A percentile compares a stretch with the other conserved stretches of the same genome.
These are phyloP conservation scores for Mohoua ochrocephala DNA, from an alignment of 2,113 vertebrate genomes.

Conservation along the genomic window DNA sequence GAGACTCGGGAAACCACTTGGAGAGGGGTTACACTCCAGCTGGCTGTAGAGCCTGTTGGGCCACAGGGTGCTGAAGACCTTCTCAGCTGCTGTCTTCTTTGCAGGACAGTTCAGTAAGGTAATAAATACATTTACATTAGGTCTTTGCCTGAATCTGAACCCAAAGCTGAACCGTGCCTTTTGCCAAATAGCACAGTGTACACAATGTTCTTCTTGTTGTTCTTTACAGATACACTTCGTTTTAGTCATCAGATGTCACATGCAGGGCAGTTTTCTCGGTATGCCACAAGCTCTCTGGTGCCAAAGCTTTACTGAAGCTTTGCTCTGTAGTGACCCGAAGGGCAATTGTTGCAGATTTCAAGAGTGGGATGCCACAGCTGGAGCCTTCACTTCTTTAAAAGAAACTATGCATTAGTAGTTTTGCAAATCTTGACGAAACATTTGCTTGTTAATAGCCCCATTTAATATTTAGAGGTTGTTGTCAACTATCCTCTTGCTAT, in stretches of 20 bases:
- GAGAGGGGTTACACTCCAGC: not conserved
- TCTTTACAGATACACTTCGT: not conserved
- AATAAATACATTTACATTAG: not conserved
- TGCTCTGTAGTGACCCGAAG: not conserved
- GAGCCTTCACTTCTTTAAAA: not conserved
- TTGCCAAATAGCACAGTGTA: not conserved
- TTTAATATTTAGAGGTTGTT: not conserved
- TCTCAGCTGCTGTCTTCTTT: not conserved
- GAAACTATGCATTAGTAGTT: not conserved
- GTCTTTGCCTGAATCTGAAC: not conserved
- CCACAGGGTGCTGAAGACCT: not conserved
- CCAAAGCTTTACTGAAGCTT: not conserved
- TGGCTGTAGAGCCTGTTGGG: not conserved
- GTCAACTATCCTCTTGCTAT: not conserved
- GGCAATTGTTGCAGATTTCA: not conserved
- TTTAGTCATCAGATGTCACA: not conserved
- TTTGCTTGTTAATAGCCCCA: not conserved
- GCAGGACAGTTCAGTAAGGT: not conserved
- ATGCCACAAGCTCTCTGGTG: not conserved
- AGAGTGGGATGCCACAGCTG: not conserved
- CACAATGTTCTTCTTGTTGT: not conserved
- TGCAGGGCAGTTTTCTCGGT: fast-evolving
- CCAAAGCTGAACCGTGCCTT: not conserved
- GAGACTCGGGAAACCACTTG: not conserved
- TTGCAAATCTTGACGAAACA: not conserved